A percentile compares a stretch with the other conserved stretches of the same genome.
Evolutionary conservation across 2,888 invertebrate species (phyloP).

Genomic region (Odontocerum albicorne): DNA sequence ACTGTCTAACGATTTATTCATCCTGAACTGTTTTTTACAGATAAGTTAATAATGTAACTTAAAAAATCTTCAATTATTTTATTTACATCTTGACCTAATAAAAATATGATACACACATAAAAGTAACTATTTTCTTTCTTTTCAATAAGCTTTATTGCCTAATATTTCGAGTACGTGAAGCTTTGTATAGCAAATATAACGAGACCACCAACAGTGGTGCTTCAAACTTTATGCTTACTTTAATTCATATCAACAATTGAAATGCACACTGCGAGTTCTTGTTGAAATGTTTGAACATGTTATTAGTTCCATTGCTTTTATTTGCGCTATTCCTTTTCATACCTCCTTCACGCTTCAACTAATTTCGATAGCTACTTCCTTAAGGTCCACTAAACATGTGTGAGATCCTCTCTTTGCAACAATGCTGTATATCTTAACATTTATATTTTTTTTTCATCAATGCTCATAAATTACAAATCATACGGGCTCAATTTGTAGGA

Average conservation of each 20-base stretch:
- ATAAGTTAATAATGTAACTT: too few species aligned
- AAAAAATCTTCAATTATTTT: too few species aligned
- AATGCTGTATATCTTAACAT: conserved; percentile 12
- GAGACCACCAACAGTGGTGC: conserved; percentile 30
- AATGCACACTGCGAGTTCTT: conserved; percentile 23
- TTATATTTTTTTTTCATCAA: not conserved
- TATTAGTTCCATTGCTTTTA: conserved; percentile 16
- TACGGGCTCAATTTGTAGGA: conserved; percentile 20
- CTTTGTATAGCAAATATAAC: too few species aligned
- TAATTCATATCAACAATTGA: conserved; percentile 35
- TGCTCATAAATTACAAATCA: conserved; percentile 12
- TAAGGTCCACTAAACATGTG: conserved; percentile 20
- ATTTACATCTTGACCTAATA: too few species aligned
- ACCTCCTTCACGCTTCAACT: conserved; percentile 20
- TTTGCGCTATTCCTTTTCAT: conserved; percentile 14
- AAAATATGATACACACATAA: too few species aligned
- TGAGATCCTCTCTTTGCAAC: conserved; percentile 9
- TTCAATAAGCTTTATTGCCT: too few species aligned
- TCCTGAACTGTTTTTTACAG: too few species aligned
- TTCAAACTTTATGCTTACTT: conserved; percentile 33
- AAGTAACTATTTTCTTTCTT: too few species aligned
- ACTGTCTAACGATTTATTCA: too few species aligned
- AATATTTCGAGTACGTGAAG: too few species aligned
- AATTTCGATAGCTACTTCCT: conserved; percentile 13
- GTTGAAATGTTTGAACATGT: conserved; percentile 21